phyloP scores from a whole-genome alignment of 2,888 invertebrate genomes.

The Folsomia manolachei region DNA sequence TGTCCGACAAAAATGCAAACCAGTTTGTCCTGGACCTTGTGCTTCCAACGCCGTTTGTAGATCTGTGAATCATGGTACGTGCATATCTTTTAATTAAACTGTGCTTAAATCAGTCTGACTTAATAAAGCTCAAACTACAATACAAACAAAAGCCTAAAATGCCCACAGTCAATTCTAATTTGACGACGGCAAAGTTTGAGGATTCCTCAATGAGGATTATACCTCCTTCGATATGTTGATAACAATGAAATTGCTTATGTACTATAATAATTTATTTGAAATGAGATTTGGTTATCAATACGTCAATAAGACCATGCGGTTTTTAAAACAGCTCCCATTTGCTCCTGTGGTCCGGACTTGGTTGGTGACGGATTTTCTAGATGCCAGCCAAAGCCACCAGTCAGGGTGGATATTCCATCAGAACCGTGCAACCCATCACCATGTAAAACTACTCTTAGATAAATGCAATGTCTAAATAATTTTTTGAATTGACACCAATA shows the following conservation, averaged over 20 bases:
- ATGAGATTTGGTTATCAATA: slow-evolving; percentile 79
- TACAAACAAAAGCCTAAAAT: too few species aligned
- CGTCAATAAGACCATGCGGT: slow-evolving; percentile 49
- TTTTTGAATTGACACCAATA: slow-evolving; percentile 52
- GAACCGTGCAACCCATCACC: slow-evolving; percentile 63
- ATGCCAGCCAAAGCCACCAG: slow-evolving; percentile 56
- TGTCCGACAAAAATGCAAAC: slow-evolving; percentile 45
- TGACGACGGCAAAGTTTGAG: too few species aligned
- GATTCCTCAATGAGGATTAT: too few species aligned
- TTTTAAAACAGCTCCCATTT: slow-evolving; percentile 67
- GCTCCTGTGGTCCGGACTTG: slow-evolving; percentile 71
- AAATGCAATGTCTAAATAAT: slow-evolving; percentile 53
- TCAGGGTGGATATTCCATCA: slow-evolving; percentile 28
- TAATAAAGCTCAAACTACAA: too few species aligned
- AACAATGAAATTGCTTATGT: too few species aligned
- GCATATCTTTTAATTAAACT: too few species aligned
- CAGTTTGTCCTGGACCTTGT: slow-evolving; percentile 64
- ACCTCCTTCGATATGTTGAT: too few species aligned
- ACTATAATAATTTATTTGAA: too few species aligned
- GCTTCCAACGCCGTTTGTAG: slow-evolving; percentile 58
- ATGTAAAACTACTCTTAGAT: too few species aligned
- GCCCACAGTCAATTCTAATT: too few species aligned
- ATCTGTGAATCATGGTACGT: slow-evolving; percentile 59
- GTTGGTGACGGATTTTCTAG: slow-evolving; percentile 68
- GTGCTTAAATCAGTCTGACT: too few species aligned